A percentile compares a stretch with the other conserved stretches of the same genome.
These are phyloP conservation scores for Indicator maculatus DNA, from an alignment of 2,113 vertebrate genomes.

Conservation along the genomic window DNA sequence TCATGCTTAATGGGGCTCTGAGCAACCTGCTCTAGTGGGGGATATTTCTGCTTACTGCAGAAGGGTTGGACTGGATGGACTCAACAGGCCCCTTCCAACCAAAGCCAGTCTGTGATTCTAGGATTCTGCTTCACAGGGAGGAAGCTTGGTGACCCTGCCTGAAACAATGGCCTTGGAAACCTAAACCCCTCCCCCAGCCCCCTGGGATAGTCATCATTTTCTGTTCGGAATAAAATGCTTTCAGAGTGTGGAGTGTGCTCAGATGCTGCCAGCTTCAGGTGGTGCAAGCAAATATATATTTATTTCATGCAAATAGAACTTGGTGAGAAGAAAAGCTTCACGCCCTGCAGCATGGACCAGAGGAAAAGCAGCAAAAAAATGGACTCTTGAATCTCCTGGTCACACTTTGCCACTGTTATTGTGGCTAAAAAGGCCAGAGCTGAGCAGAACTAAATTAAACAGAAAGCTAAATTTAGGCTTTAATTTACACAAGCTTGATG, in stretches of 20 bases:
- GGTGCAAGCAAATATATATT: not conserved
- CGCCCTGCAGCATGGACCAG: accelerated
- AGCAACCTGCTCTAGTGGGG: too few relatives aligned
- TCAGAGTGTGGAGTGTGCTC: not conserved
- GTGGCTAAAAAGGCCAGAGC: not conserved
- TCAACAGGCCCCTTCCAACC: too few relatives aligned
- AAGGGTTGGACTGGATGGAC: too few relatives aligned
- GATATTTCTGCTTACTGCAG: too few relatives aligned
- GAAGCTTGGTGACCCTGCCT: not conserved
- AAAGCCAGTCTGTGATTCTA: too few relatives aligned
- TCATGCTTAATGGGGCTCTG: too few relatives aligned
- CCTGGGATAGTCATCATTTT: not conserved
- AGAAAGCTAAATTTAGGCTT: not conserved
- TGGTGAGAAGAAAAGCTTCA: not conserved
- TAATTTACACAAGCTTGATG: not conserved
- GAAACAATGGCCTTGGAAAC: not conserved
- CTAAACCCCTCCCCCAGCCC: not conserved
- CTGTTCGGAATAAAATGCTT: not conserved
- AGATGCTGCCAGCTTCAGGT: not conserved
- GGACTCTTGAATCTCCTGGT: not conserved
- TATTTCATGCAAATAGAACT: not conserved
- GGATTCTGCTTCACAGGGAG: not conserved
- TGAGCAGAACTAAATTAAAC: not conserved
- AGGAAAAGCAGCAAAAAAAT: not conserved
- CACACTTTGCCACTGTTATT: not conserved